Evolutionary conservation across 2,113 vertebrate species (phyloP).

Genomic region (Oreochromis niloticus): DNA sequence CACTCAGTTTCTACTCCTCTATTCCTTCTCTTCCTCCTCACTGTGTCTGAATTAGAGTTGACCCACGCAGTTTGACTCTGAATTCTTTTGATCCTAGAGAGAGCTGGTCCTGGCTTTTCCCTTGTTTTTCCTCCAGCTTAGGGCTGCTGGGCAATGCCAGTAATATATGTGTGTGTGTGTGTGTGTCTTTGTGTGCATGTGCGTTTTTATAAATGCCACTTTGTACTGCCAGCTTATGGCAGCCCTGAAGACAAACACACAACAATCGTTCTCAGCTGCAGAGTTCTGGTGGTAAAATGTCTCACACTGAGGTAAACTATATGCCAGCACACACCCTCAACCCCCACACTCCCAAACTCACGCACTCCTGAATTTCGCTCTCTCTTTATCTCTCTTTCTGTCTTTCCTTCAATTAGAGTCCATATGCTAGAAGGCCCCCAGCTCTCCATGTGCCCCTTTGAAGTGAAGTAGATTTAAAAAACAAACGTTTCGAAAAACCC

Average conservation of each 20-base stretch:
- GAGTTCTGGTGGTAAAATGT: slow-evolving; percentile 8
- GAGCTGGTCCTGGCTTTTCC: background rate
- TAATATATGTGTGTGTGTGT: background rate
- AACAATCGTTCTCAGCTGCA: background rate
- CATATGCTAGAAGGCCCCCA: slow-evolving; percentile 47
- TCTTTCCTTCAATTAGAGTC: slow-evolving; percentile 50
- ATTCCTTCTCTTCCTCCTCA: background rate
- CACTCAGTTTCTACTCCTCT: background rate
- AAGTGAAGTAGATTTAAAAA: slow-evolving; percentile 58
- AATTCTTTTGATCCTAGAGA: background rate
- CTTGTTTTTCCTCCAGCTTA: slow-evolving; percentile 2
- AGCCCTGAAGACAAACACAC: background rate
- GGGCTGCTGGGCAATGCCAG: background rate
- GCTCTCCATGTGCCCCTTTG: slow-evolving; percentile 55
- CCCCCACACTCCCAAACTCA: background rate
- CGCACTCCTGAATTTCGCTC: background rate
- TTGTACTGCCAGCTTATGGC: slow-evolving; percentile 18
- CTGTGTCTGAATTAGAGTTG: background rate
- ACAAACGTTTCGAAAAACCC: slow-evolving; percentile 49
- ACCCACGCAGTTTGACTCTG: background rate
- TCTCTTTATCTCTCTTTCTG: slow-evolving; percentile 33
- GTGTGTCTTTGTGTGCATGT: background rate
- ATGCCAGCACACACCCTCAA: background rate
- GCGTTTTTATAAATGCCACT: slow-evolving; percentile 22
- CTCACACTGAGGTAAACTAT: background rate